Base-by-base conservation (phyloP, 2,797 vertebrate genomes). In the Orientallactaga sibirica region DNA sequence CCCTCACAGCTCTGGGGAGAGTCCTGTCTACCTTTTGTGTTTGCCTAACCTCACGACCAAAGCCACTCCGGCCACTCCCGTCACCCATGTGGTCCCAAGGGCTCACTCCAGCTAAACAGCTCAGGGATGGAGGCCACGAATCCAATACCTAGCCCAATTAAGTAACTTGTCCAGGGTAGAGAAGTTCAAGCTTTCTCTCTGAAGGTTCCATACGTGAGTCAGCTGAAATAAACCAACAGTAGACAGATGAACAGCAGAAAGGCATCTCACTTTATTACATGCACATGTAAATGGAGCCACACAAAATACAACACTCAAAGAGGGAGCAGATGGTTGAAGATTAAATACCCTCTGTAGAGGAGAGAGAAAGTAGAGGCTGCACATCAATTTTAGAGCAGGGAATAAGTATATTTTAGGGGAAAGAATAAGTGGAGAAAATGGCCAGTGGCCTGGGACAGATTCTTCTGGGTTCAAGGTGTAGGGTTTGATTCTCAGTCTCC, bases 1-100 rank as follows among this genome's bases (percentile, higher is more conserved):
- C 67, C 71, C 10, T 92, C 90, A 88, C 93, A 94, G 10, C 27
- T 61, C 82, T 15, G 58, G 20, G 12, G 22, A 76, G 61, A 71
- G 19, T 33, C 61, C 48, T 7, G 16, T 61, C 75, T 67, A 18
- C 33, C 92, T 66, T 75, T 75, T 29, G 55, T 66, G 9, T 37
- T 81, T 14, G 62, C 19, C 55, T 48, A 1, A 20, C 61, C 76
- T 78, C 61, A 37, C n/a, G 20, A 8, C 41, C 58, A 55, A n/a
- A 2, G 1, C 19, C 16, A 67, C 41, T 62, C 5, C 1, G 25
- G 33, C 55, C 12, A 10, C 33, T 48, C 74, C n/a, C 25, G 18
- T 58, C 24, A 62, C 2, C 64, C 55, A 55, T 14, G 0, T 5
- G 2, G 37, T 71, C 37, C 62, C 84, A 81, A 29, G 33, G 19